Evolutionary conservation across 2,797 vertebrate species (phyloP).

Genomic region (Dicrostonyx torquatus): DNA sequence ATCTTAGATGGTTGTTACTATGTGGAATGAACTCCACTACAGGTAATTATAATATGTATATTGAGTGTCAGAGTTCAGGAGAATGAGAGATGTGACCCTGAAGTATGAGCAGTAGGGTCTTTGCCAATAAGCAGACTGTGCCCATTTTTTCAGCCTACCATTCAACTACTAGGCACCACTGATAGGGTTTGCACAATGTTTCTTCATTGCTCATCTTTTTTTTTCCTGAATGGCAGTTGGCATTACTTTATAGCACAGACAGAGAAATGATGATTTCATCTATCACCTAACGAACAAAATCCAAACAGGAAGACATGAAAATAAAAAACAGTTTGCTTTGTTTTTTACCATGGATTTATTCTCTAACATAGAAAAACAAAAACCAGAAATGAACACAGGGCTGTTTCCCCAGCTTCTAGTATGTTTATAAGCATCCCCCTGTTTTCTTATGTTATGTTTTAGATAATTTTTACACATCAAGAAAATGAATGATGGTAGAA

Average conservation of each 20-base stretch:
- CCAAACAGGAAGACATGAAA: conserved; percentile 82
- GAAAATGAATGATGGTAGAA: conserved; percentile 79
- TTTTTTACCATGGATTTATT: conserved; percentile 69
- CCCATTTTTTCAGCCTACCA: conserved; percentile 53
- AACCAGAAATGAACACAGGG: conserved; percentile 75
- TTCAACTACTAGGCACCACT: not conserved
- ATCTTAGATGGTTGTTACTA: not conserved
- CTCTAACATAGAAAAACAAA: conserved; percentile 71
- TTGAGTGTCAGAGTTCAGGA: not conserved
- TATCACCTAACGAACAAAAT: conserved; percentile 81
- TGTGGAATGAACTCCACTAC: not conserved
- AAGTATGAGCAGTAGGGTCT: not conserved
- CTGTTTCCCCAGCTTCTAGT: conserved; percentile 75
- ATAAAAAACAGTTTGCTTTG: conserved; percentile 65
- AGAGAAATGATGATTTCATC: conserved; percentile 67
- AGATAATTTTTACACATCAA: conserved; percentile 76
- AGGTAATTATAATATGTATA: not conserved
- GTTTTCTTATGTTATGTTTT: conserved; percentile 72
- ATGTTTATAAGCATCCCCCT: conserved; percentile 75
- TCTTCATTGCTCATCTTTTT: not conserved
- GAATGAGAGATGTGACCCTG: not conserved
- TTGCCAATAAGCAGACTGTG: not conserved
- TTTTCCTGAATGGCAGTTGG: conserved; percentile 66
- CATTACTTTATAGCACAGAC: conserved; percentile 74
- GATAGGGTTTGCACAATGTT: conserved; percentile 57